These are phyloP conservation scores for human (Homo sapiens) DNA, from an alignment of 2,113 vertebrate species.

Conservation along the genomic window DNA sequence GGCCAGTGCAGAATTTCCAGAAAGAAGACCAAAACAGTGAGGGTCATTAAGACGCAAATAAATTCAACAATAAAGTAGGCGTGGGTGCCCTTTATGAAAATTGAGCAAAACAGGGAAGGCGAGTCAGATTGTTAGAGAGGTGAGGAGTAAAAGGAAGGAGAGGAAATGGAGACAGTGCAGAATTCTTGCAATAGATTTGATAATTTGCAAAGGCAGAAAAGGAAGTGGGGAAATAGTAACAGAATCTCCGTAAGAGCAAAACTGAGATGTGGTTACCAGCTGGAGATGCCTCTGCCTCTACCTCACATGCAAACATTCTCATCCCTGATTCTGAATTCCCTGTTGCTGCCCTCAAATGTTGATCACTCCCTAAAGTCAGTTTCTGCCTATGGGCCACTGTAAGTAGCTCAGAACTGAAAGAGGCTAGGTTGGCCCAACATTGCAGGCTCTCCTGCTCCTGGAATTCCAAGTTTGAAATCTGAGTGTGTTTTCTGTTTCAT, in stretches of 20 bases:
- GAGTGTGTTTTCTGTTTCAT: not conserved
- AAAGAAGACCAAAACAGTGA: not conserved
- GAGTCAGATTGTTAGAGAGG: not conserved
- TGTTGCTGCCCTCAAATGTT: not conserved
- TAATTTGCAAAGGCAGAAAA: not conserved
- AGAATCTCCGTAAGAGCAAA: not conserved
- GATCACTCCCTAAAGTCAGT: not conserved
- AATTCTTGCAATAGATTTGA: not conserved
- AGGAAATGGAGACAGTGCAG: not conserved
- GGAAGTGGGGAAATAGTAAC: too few relatives aligned
- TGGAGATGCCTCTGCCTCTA: too few relatives aligned
- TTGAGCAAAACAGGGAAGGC: too few relatives aligned
- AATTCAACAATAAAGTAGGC: not conserved
- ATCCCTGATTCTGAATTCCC: too few relatives aligned
- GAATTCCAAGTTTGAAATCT: not conserved
- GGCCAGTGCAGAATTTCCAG: not conserved
- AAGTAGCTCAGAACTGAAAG: not conserved
- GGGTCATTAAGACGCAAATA: not conserved
- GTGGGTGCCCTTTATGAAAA: not conserved
- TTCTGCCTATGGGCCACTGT: not conserved
- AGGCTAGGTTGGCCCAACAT: too few relatives aligned
- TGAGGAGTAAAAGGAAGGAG: too few relatives aligned
- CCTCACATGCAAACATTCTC: too few relatives aligned
- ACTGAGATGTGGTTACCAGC: not conserved
- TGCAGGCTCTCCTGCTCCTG: too few relatives aligned